Percentiles rank a stretch among this genome's conserved stretches.
These are phyloP conservation scores for Nasonia oneida DNA, from an alignment of 2,888 invertebrate genomes.

Conservation along the genomic window DNA sequence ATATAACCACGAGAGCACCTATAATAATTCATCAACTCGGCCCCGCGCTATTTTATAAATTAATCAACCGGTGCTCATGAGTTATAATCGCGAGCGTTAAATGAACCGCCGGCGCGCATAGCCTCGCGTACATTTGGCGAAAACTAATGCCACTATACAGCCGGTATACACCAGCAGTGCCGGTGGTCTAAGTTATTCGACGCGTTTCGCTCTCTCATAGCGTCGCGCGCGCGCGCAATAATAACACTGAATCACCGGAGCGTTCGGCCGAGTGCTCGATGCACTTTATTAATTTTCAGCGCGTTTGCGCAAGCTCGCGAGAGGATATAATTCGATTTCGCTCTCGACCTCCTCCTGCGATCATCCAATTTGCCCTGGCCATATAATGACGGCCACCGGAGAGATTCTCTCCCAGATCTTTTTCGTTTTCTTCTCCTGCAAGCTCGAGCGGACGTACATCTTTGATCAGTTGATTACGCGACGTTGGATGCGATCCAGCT, in stretches of 20 bases:
- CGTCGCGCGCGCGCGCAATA: not conserved
- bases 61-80: not conserved
- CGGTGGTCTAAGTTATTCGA: not conserved
- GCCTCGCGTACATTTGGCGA: not conserved
- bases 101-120: not conserved
- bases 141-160: slow-evolving; percentile 7
- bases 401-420: not conserved
- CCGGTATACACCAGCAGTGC: too few relatives aligned
- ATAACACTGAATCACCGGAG: slow-evolving; percentile 46
- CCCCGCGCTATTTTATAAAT: not conserved
- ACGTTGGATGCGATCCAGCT: slow-evolving; percentile 64
- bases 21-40: not conserved
- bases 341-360: slow-evolving; percentile 24
- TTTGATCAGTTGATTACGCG: slow-evolving; percentile 67
- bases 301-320: not conserved
- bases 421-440: slow-evolving; percentile 24
- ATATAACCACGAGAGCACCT: too few relatives aligned
- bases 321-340: slow-evolving; percentile 39
- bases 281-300: slow-evolving; percentile 38
- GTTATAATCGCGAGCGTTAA: not conserved
- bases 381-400: slow-evolving; percentile 11
- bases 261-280: not conserved
- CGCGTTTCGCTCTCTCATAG: not conserved
- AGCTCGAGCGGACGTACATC: slow-evolving; percentile 55
- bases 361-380: slow-evolving; percentile 23